phyloP scores from a whole-genome alignment of 2,888 invertebrate genomes.

The Diplolepis rosae region DNA sequence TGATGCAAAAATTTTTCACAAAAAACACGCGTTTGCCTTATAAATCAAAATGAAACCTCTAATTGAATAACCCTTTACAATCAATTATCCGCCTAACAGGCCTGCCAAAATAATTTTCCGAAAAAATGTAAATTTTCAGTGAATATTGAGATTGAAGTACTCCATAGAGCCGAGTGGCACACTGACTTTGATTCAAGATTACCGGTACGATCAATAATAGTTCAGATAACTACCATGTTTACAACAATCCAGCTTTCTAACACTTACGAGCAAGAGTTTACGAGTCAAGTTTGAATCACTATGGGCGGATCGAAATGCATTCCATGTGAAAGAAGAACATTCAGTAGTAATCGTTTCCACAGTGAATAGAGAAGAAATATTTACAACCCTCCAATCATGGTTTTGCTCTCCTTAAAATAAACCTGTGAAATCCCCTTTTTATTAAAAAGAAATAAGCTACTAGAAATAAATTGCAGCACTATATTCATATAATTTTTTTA shows the following conservation, averaged over 20 bases:
- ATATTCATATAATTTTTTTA: too few species aligned
- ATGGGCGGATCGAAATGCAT: constrained; percentile 8
- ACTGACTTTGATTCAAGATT: not conserved
- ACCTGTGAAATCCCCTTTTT: not conserved
- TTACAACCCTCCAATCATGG: not conserved
- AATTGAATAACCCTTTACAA: too few species aligned
- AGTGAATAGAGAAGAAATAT: not conserved
- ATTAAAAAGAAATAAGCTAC: not conserved
- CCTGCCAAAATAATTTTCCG: too few species aligned
- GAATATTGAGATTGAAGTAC: too few species aligned
- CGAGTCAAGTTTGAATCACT: not conserved
- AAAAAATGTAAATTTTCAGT: too few species aligned
- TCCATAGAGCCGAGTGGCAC: too few species aligned
- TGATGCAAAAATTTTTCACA: too few species aligned
- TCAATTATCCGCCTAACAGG: too few species aligned
- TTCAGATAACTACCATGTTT: not conserved
- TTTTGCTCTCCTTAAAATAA: not conserved
- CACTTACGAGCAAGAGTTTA: not conserved
- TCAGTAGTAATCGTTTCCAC: not conserved
- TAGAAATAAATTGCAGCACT: too few species aligned
- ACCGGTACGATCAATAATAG: not conserved
- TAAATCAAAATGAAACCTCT: too few species aligned
- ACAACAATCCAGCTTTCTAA: constrained; percentile 15
- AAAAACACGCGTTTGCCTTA: too few species aligned
- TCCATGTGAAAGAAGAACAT: not conserved